Evolutionary conservation across 2,888 invertebrate species (phyloP), one percentile per base, ranked within the genome.

Genomic region (Catocala nupta): DNA sequence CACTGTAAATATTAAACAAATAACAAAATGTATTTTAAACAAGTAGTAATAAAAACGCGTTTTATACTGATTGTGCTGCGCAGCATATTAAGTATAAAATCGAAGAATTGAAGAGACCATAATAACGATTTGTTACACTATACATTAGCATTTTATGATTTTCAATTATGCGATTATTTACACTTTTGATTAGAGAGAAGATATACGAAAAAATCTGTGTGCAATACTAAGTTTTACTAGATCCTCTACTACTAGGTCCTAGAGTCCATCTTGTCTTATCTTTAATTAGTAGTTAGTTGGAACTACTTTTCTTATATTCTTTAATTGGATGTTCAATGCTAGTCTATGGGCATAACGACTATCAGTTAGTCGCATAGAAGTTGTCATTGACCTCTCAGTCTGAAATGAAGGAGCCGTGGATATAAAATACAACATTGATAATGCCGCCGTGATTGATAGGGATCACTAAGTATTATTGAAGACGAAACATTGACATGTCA

Each of bases 371-470:
- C 65, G 76, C 73, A 75, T 69, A 53, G 59, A 70, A 58, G 36
- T 66, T 72, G 66, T 65, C 69, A 70, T 71, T 79, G 77, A 82
- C 78, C 82, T 75, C 73, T 68, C 44, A 62, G 74, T 65, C 68
- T 70, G 64, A 53, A 44, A 45, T 55, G 62, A 72, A 67, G 60
- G 65, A 59, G 70, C 34, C 47, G 49, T 44, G 54, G 57, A 75
- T 63, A 60, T 65, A 65, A 59, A 74, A 65, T 57, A 59, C 58
- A 58, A 70, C 68, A 74, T 79, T 71, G 68, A 81, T 78, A 73
- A 75, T 71, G 39, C 59, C 57, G 58, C 54, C 39, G 33, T 76
- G 82, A 81, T 75, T 75, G 77, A 81, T 81, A 69, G 56, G 9
- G 50, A 62, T 71, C 59, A 43, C 50, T 59, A 43, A 53, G 54